Conservation (phyloP, 2,113 vertebrate genomes). For the Mus musculus region GRCm39 chr8:48067501-48068000, state of each 20-base stretch:
- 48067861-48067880: neutral
- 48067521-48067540: neutral
- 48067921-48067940: neutral
- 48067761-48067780: neutral
- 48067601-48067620: neutral
- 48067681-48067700: neutral
- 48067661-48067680: neutral
- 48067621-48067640: no score
- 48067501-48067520: neutral
- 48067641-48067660: neutral
- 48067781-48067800: no score
- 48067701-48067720: neutral
- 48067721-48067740: neutral
- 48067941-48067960: neutral
- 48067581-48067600: neutral
- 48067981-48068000: neutral
- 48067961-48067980: neutral
- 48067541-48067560: neutral
- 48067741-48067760: neutral
- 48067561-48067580: neutral
- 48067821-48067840: neutral
- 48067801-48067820: neutral
- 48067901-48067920: neutral
- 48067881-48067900: neutral
- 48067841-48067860: neutral